Evolutionary conservation across 2,113 vertebrate genomes (phyloP), one percentile per base, ranked within the genome.

Genomic region (Gavialis gangeticus): DNA sequence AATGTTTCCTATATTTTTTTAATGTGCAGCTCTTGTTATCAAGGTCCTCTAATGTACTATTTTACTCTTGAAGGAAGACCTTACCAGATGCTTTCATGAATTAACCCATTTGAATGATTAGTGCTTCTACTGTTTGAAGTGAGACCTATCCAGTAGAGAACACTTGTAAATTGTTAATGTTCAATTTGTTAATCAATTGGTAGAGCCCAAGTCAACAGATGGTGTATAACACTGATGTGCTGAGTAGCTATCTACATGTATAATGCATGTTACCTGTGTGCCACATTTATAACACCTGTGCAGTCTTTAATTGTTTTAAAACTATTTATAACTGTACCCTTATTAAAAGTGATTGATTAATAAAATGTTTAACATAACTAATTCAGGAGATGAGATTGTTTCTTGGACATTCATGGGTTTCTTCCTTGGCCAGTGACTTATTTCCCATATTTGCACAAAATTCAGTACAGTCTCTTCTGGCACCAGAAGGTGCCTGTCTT

Each of bases 91-190:
- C 34, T 57, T 83, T 90, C 73, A 71, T 76, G 21, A 90, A 81
- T 87, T 81, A 87, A 60, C 28, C 3, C 19, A 5, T 27, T 13
- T 22, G 60, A 16, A n/a, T 75, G 34, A 63, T 37, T 95, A 9
- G 5, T 81, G 77, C 85, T 94, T 76, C 30, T 87, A 3, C 22
- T 24, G 3, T 81, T 90, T 78, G 34, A 34, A 59, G 5, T 2
- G 0, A 76, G 75, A 89, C 56, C 84, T 91, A 87, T 77, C 60
- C 27, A 73, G 63, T 84, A 66, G 64, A 84, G 24, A 54, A 64
- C 8, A 2, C 92, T 87, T 95, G 37, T 82, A 77, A 90, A 82
- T 37, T 25, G 4, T 82, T 96, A 89, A 87, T 87, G 21, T 78
- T 79, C 87, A 30, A 60, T 87, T 17, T 83, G 59, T 85, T 89